Base-by-base conservation (phyloP, 2,797 vertebrate species). In the Balearica regulorum region DNA sequence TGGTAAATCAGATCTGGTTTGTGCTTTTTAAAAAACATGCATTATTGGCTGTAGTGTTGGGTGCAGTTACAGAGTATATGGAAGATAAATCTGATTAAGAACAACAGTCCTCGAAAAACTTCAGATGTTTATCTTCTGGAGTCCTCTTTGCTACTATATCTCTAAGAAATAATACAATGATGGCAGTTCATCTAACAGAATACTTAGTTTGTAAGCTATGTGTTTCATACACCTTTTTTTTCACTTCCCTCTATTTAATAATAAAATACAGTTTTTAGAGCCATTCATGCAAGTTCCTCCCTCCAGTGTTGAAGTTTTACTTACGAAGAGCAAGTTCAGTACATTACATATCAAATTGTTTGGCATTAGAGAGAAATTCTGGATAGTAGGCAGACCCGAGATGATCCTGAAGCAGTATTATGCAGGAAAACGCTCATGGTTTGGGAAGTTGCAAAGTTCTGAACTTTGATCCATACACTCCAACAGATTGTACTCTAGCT, bases 231-330 rank as follows among this genome's bases (percentile, higher is more conserved):
- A 35, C 11, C 33, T 33, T 20, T 41, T 43, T 53, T 44, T 31
- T n/a, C 61, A 4, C 31, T 61, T 82, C 33, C 31, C 8, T 53
- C 25, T 46, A 0, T 66, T 72, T 62, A 65, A 29, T 60, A 77
- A 31, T 33, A 24, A 69, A 43, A 9, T 37, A 13, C 0, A 1
- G 0, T 1, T 58, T 43, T 76, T 37, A 66, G 22, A 77, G 33
- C 9, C 5, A n/a, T 70, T 87, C 25, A 8, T 78, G 20, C 26
- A 66, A 43, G 19, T 78, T 60, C 8, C 8, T 86, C 37, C 21
- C 14, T 83, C 37, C 7, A 2, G 39, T 11, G 31, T 60, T 64
- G 3, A 37, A 33, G 9, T 62, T 88, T 69, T 72, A 53, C 46
- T 69, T 62, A n/a, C 0, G 7, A 87, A 80, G n/a, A 69, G 10